Evolutionary conservation across 2,888 invertebrate species (phyloP).

Genomic region (Drosophila setosimentum): DNA sequence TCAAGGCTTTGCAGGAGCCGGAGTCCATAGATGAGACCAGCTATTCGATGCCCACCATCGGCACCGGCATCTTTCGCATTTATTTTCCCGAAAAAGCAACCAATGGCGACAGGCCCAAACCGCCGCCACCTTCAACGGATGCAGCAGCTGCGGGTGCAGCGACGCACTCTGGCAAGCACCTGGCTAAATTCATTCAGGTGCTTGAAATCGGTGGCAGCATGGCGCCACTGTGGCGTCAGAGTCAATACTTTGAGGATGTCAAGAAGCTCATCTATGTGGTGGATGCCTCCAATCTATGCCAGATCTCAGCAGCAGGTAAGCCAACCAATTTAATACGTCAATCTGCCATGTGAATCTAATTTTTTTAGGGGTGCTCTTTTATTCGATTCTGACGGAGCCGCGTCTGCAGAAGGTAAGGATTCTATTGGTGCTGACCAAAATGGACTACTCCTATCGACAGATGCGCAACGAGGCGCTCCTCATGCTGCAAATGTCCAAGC

Average conservation of each 20-base stretch:
- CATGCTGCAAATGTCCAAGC: conserved; percentile 91
- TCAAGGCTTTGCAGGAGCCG: conserved; percentile 90
- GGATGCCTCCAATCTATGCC: conserved; percentile 93
- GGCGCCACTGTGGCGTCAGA: conserved; percentile 92
- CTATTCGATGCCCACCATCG: conserved; percentile 92
- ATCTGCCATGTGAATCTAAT: conserved; percentile 86
- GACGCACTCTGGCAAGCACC: conserved; percentile 83
- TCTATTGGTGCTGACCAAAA: conserved; percentile 91
- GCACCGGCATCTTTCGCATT: conserved; percentile 91
- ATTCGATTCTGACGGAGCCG: conserved; percentile 91
- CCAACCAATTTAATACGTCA: not conserved
- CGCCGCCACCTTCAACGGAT: conserved; percentile 39
- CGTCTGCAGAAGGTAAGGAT: conserved; percentile 89
- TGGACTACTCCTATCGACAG: conserved; percentile 94
- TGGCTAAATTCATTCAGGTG: conserved; percentile 86
- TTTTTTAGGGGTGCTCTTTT: conserved; percentile 89
- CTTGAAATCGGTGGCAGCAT: conserved; percentile 93
- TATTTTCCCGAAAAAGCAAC: conserved; percentile 85
- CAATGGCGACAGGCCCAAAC: conserved; percentile 46
- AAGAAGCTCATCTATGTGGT: conserved; percentile 92
- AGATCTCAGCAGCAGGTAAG: conserved; percentile 91
- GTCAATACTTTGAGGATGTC: conserved; percentile 88
- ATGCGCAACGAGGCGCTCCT: conserved; percentile 94
- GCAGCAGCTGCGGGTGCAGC: conserved; percentile 12
- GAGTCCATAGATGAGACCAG: conserved; percentile 91